Evolutionary conservation across 2,113 vertebrate species (phyloP).

Genomic region (Microtus montanus): DNA sequence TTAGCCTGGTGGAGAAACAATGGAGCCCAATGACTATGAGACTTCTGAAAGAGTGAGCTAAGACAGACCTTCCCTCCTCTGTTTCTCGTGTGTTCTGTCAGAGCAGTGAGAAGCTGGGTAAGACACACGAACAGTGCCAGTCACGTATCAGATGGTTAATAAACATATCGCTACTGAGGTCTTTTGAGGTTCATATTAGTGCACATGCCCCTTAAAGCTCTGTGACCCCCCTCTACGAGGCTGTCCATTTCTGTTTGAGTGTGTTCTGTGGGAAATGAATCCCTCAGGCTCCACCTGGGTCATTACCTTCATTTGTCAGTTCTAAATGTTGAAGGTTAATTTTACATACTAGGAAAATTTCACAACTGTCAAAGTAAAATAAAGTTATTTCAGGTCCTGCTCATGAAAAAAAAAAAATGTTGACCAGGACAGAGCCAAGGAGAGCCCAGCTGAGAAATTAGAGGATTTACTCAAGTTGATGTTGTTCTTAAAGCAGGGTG

Average conservation of each 20-base stretch:
- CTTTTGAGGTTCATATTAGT: not conserved
- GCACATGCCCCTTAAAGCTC: not conserved
- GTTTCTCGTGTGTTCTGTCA: not conserved
- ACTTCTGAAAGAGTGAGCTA: not conserved
- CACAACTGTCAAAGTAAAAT: slow-evolving; percentile 38
- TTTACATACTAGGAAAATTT: slow-evolving; percentile 28
- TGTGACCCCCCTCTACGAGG: not conserved
- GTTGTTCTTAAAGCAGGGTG: no score
- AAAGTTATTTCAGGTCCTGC: not conserved
- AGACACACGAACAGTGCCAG: no score
- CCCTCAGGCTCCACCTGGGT: not conserved
- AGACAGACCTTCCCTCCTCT: not conserved
- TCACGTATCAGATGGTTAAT: not conserved
- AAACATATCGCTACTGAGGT: not conserved
- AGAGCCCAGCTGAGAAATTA: not conserved
- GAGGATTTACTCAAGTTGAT: not conserved
- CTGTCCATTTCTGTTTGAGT: not conserved
- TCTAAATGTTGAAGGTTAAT: slow-evolving; percentile 49
- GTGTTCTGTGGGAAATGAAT: not conserved
- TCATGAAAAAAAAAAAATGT: not conserved
- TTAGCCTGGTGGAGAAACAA: not conserved
- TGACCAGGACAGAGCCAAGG: not conserved
- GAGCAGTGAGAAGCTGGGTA: not conserved
- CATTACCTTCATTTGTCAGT: slow-evolving; percentile 40
- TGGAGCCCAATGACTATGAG: not conserved